A percentile compares a stretch with the other conserved stretches of the same genome.
Conservation (phyloP, 2,797 vertebrate genomes). For the Miopithecus talapoin region DNA sequence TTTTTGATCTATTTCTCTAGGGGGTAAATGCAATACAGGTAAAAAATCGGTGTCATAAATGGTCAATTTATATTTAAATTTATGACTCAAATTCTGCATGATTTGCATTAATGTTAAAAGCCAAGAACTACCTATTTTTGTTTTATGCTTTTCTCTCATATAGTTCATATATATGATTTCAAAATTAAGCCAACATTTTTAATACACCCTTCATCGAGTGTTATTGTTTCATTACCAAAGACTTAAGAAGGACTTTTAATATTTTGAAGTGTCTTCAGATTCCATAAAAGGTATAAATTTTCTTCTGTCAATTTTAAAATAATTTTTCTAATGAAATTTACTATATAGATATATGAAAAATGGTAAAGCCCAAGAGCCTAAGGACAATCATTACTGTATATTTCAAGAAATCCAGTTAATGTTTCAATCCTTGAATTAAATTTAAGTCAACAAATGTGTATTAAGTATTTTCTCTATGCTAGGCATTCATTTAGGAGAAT, state of each 20-base stretch:
- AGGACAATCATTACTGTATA: not conserved
- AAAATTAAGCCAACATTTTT: not conserved
- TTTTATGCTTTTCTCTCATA: not conserved
- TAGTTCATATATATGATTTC: not conserved
- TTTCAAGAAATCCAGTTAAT: not conserved
- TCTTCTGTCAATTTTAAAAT: slow-evolving; percentile 15
- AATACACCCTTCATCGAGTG: not conserved
- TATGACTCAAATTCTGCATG: not conserved
- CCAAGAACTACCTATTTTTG: not conserved
- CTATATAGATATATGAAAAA: slow-evolving; percentile 11
- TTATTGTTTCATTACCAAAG: slow-evolving; percentile 6
- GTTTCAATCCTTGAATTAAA: slow-evolving; percentile 25
- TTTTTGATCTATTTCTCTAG: not conserved
- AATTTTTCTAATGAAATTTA: slow-evolving; percentile 40
- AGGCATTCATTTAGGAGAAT: slow-evolving; percentile 33
- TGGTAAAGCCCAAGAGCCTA: slow-evolving; percentile 3
- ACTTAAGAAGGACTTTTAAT: not conserved
- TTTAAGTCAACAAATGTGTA: not conserved
- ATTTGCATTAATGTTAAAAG: not conserved
- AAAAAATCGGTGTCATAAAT: not conserved
- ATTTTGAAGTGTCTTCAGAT: not conserved
- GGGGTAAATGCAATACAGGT: not conserved
- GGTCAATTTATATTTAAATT: not conserved
- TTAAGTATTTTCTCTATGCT: slow-evolving; percentile 29
- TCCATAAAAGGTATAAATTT: slow-evolving; percentile 38